Percentiles rank a stretch among this genome's conserved stretches.
Evolutionary conservation across 2,113 vertebrate species (phyloP).

Genomic region (Periophthalmus modestus): DNA sequence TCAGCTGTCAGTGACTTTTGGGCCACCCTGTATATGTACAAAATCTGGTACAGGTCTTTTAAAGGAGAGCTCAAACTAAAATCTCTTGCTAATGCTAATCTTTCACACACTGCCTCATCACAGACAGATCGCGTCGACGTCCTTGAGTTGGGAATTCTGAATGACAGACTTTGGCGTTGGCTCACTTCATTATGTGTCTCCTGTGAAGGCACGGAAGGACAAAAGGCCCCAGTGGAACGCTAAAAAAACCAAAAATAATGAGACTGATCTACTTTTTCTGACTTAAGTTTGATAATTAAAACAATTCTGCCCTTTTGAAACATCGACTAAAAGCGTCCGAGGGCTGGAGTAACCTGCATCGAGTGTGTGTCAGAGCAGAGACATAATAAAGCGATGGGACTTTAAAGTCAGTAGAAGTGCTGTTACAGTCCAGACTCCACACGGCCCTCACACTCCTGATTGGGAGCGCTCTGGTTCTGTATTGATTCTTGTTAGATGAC

Average conservation of each 20-base stretch:
- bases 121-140: conserved; percentile 24
- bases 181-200: conserved; percentile 23
- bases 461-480: not conserved
- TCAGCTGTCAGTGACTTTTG: too few species aligned
- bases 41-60: too few species aligned
- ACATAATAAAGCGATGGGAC: not conserved
- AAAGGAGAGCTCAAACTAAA: too few species aligned
- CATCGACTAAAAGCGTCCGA: not conserved
- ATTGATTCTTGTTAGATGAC: not conserved
- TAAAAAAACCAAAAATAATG: conserved; percentile 12
- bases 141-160: conserved; percentile 39
- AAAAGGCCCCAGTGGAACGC: conserved; percentile 14
- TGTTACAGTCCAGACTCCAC: not conserved
- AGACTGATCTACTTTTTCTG: conserved; percentile 19
- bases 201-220: conserved; percentile 35
- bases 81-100: too few species aligned
- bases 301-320: not conserved
- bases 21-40: too few species aligned
- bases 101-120: conserved; percentile 5
- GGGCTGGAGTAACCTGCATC: not conserved
- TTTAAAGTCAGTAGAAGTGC: not conserved
- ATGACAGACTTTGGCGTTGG: conserved; percentile 16
- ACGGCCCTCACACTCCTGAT: not conserved
- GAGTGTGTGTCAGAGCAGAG: not conserved
- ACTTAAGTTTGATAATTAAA: not conserved